Base-by-base conservation (phyloP, 2,113 vertebrate species). In the Verasper variegatus region DNA sequence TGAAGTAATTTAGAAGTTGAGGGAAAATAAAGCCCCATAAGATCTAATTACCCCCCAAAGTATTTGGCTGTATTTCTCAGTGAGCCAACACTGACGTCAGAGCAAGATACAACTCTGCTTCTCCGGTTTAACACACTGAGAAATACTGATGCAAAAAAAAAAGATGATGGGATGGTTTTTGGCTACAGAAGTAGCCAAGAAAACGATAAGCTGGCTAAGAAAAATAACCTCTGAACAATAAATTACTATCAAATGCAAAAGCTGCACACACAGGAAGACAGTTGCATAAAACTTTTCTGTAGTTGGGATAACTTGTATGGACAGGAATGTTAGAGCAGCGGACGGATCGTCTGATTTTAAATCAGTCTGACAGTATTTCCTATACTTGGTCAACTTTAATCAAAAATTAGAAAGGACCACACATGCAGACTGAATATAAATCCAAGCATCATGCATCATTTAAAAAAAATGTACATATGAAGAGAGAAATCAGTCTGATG, bases 51-150 rank as follows among this genome's bases (percentile, higher is more conserved):
- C 7, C 4, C 69, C 47, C 49, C 4, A 51, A 79, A 78, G 49
- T 71, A 85, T 75, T 73, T 68, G 26, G 0, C 24, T 69, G 21
- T 54, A 71, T 63, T 60, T 21, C 21, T 27, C 8, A 61, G 12
- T 18, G 21, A 62, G 58, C 35, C 20, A 62, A 54, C 23, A 15
- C 56, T 86, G 80, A 89, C 80, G 78, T 90, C 84, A 88, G 84
- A 40, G 26, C 27, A 61, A 80, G 78, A 86, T 86, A 47, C 9
- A 59, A 59, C 23, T 76, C 21, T 60, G 14, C 1, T 47, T 51
- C 37, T 57, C 59, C 10, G 63, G 52, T 45, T 82, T 86, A 76
- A 8, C 45, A 71, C 71, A 72, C 69, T 59, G 74, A 73, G 68
- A 71, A 80, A 63, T 1, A 85, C 49, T 37, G 1, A 78, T 21